Conservation (phyloP, 2,888 invertebrate genomes). For the Caenorhabditis angaria region DNA sequence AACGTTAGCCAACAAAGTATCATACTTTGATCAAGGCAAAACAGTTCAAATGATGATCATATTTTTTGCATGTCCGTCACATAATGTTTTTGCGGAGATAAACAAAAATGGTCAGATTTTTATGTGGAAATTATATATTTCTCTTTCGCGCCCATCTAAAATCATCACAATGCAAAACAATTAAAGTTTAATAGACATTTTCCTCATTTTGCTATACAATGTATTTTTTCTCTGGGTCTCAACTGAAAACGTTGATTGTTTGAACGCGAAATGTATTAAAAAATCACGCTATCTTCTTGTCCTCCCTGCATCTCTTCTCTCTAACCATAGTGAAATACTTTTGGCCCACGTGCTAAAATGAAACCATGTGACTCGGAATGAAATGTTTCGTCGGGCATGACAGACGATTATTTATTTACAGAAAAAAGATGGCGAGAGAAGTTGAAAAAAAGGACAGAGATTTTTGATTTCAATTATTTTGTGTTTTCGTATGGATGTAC, state of each 20-base stretch:
- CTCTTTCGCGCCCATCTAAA: too few species aligned
- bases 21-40: too few species aligned
- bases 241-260: not conserved
- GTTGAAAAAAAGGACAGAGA: not conserved
- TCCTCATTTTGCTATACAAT: not conserved
- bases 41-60: too few species aligned
- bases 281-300: constrained; percentile 2
- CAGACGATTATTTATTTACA: constrained; percentile 1
- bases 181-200: not conserved
- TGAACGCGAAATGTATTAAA: not conserved
- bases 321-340: not conserved
- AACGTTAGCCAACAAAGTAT: too few species aligned
- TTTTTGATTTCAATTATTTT: not conserved
- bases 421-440: not conserved
- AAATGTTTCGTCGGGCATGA: not conserved
- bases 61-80: too few species aligned
- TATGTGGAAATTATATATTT: too few species aligned
- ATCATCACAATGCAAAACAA: not conserved
- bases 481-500: not conserved
- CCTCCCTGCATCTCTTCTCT: not conserved
- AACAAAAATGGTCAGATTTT: too few species aligned
- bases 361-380: not conserved
- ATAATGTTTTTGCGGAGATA: too few species aligned
- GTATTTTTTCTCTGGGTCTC: not conserved
- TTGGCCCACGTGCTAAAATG: not conserved